Evolutionary conservation across 2,888 invertebrate genomes (phyloP).

Genomic region (Andrena fulva): DNA sequence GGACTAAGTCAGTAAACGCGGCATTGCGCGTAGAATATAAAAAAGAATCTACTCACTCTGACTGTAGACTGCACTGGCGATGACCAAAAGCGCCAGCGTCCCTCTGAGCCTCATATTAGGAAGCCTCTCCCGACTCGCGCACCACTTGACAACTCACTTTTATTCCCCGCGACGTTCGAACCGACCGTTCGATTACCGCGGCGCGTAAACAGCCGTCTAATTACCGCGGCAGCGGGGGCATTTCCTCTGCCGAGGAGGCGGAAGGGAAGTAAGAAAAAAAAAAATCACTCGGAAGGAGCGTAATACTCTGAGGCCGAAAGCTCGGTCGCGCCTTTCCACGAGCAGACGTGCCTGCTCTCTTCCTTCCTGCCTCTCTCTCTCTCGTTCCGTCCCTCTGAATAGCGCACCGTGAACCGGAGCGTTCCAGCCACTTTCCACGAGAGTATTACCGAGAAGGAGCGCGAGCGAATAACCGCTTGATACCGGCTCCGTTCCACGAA

Average conservation of each 20-base stretch:
- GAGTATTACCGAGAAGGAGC: slow-evolving; percentile 53
- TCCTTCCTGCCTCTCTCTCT: slow-evolving; percentile 43
- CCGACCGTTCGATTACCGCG: not conserved
- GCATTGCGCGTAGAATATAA: too few species aligned
- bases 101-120: slow-evolving; percentile 48
- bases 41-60: slow-evolving; percentile 60
- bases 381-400: slow-evolving; percentile 58
- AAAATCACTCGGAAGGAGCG: not conserved
- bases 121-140: slow-evolving; percentile 8
- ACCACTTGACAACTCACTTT: slow-evolving; percentile 47
- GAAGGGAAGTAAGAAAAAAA: not conserved
- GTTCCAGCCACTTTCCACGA: slow-evolving; percentile 68
- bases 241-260: not conserved
- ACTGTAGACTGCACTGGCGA: slow-evolving; percentile 53
- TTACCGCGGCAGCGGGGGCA: not conserved
- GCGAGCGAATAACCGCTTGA: slow-evolving; percentile 54
- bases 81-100: slow-evolving; percentile 47
- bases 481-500: not conserved
- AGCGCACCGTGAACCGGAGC: slow-evolving; percentile 70
- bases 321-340: slow-evolving; percentile 50
- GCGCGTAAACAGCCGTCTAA: not conserved
- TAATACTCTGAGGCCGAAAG: slow-evolving; percentile 27
- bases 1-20: too few species aligned
- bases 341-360: slow-evolving; percentile 34
- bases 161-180: slow-evolving; percentile 29